Conservation (phyloP, 2,113 vertebrate genomes). For the Ia io region DNA sequence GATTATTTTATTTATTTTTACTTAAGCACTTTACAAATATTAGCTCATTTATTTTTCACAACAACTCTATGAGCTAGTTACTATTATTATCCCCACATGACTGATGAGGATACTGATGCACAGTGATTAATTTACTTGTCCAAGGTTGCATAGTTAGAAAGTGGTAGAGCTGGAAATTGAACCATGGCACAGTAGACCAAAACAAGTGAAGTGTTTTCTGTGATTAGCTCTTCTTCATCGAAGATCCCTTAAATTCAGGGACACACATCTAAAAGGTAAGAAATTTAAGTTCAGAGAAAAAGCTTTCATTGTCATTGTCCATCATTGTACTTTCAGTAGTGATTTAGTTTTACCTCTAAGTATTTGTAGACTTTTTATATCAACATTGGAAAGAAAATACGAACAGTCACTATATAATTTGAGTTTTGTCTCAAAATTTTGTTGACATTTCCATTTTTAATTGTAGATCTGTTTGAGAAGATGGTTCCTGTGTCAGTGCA, state of each 20-base stretch:
- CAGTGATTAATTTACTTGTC: background rate
- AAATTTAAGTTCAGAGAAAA: background rate
- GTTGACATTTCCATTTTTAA: background rate
- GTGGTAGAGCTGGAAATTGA: background rate
- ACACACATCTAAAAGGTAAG: background rate
- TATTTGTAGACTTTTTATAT: background rate
- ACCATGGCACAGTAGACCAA: background rate
- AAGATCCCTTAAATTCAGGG: background rate
- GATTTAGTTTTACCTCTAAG: background rate
- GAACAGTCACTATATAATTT: background rate
- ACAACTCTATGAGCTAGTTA: background rate
- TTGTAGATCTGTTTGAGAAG: constrained; percentile 96
- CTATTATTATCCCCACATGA: background rate
- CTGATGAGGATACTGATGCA: background rate
- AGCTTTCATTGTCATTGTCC: background rate
- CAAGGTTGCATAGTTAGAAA: background rate
- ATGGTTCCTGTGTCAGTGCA: constrained; percentile 98
- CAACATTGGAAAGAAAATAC: background rate
- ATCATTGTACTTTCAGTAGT: background rate
- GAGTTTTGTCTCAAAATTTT: background rate
- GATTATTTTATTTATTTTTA: background rate
- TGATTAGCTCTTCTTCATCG: background rate
- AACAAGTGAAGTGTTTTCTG: background rate
- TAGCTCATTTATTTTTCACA: background rate
- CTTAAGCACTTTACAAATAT: constrained; percentile 6